A percentile compares a stretch with the other conserved stretches of the same genome.
Evolutionary conservation across 2,888 invertebrate genomes (phyloP).

Genomic region (Ernsta delagoae): DNA sequence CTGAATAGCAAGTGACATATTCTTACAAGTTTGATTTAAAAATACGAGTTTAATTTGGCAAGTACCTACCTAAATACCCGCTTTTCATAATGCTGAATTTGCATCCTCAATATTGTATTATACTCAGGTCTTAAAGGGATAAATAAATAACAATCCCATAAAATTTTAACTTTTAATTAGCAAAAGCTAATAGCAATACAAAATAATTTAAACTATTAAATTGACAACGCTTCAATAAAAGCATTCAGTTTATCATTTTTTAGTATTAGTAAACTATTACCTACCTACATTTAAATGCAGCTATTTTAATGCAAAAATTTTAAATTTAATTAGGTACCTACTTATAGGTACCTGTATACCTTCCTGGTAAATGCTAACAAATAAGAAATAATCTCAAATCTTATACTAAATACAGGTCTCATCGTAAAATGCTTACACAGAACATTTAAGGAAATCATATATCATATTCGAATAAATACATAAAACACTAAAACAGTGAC

Average conservation of each 20-base stretch:
- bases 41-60: no score
- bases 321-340: neutral
- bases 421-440: neutral
- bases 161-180: conserved; percentile 12
- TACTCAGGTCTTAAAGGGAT: no score
- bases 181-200: conserved; percentile 25
- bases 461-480: neutral
- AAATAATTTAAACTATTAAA: conserved; percentile 17
- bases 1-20: no score
- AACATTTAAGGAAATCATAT: neutral
- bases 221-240: conserved; percentile 25
- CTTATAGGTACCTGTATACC: no score
- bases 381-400: no score
- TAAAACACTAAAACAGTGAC: neutral
- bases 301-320: neutral
- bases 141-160: neutral
- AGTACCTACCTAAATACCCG: no score
- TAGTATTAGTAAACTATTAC: neutral
- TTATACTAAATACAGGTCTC: neutral
- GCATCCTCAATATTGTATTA: no score
- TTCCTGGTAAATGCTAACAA: no score
- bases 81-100: no score
- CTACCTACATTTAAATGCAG: neutral
- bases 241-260: neutral
- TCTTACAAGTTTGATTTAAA: no score